These are phyloP conservation scores for Micromussa lordhowensis DNA, from an alignment of 92 coral and sea anemone genomes.

Conservation along the genomic window DNA sequence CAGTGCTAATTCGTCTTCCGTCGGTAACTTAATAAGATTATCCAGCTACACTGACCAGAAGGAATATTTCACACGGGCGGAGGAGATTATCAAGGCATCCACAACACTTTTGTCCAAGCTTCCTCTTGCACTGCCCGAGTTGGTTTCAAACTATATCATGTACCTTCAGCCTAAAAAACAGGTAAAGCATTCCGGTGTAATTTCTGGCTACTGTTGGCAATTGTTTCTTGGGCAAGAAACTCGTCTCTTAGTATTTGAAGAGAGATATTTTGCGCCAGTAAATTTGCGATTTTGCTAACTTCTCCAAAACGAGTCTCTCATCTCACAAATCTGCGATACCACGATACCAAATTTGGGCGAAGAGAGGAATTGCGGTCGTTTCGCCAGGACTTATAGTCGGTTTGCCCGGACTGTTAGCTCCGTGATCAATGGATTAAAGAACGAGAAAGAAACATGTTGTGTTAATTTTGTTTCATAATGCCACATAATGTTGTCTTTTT, in stretches of 20 bases:
- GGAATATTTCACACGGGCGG: constrained; percentile 78
- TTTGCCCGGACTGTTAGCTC: too few species aligned
- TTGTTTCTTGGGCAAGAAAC: neutral
- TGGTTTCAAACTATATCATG: constrained; percentile 78
- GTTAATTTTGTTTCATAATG: too few species aligned
- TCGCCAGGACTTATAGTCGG: too few species aligned
- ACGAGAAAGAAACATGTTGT: too few species aligned
- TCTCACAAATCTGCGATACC: too few species aligned
- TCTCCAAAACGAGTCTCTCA: neutral
- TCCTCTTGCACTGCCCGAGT: constrained; percentile 91
- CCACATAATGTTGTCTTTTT: too few species aligned
- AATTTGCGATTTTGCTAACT: neutral
- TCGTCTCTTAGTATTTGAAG: too few species aligned
- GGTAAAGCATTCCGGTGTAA: constrained; percentile 44
- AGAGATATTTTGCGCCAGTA: neutral
- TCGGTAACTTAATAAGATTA: constrained; percentile 80
- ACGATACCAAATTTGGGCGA: too few species aligned
- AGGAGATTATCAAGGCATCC: constrained; percentile 78
- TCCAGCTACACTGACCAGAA: constrained; percentile 77
- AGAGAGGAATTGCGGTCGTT: too few species aligned
- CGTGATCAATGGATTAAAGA: too few species aligned
- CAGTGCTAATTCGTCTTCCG: constrained; percentile 89
- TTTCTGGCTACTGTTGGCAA: neutral
- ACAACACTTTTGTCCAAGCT: constrained; percentile 83
- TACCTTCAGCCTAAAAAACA: constrained; percentile 81